phyloP scores from a whole-genome alignment of 2,113 vertebrate species.

The zebrafish (Danio rerio) region DNA sequence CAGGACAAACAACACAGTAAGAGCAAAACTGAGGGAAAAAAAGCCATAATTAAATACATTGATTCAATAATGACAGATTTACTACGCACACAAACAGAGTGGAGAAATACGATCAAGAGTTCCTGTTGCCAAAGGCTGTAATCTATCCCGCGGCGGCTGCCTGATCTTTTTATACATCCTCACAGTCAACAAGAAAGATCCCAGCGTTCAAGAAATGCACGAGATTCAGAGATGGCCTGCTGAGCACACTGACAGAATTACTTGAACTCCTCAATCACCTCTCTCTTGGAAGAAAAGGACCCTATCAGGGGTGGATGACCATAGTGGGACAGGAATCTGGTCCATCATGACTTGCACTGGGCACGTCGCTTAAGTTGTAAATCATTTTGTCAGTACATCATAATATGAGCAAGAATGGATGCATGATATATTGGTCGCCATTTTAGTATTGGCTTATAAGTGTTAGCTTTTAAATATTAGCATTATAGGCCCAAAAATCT shows the following conservation, averaged over 20 bases:
- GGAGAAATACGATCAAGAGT: slow-evolving; percentile 29
- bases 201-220: slow-evolving; percentile 45
- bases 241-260: slow-evolving; percentile 58
- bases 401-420: no score
- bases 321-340: neutral
- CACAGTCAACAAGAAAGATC: slow-evolving; percentile 47
- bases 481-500: no score
- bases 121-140: slow-evolving; percentile 16
- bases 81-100: slow-evolving; percentile 25
- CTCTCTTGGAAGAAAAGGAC: slow-evolving; percentile 58
- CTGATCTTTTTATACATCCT: slow-evolving; percentile 43
- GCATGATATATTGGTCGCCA: no score
- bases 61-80: slow-evolving; percentile 15
- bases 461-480: no score
- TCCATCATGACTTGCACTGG: neutral
- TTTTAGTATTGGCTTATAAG: no score
- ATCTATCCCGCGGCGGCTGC: slow-evolving; percentile 16
- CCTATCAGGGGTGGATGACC: slow-evolving; percentile 5
- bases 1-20: slow-evolving; percentile 84
- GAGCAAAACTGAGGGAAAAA: slow-evolving; percentile 79
- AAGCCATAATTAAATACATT: slow-evolving; percentile 44
- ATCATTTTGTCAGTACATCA: no score
- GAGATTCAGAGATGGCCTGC: slow-evolving; percentile 56
- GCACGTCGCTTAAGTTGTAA: no score
- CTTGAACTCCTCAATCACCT: slow-evolving; percentile 71